Evolutionary conservation across 2,888 invertebrate species (phyloP).

Genomic region (Agriopis marginaria): DNA sequence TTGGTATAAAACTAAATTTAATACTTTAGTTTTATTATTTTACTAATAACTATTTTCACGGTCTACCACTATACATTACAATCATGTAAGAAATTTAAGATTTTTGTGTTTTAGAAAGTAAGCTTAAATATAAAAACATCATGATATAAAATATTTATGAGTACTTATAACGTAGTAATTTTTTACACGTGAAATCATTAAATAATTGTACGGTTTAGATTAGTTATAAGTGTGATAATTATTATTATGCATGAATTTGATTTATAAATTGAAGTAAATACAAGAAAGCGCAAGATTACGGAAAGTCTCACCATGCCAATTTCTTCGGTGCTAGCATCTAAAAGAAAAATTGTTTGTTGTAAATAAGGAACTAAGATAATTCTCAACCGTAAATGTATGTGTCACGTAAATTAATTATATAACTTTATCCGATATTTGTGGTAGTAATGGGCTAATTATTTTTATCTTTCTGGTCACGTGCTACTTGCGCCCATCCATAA

Average conservation of each 20-base stretch:
- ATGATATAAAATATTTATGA: not conserved
- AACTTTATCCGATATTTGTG: slow-evolving; percentile 31
- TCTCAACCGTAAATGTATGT: slow-evolving; percentile 14
- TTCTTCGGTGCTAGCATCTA: slow-evolving; percentile 23
- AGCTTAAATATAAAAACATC: not conserved
- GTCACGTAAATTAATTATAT: slow-evolving; percentile 40
- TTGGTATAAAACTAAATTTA: too few relatives aligned
- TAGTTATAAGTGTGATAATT: not conserved
- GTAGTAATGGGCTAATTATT: slow-evolving; percentile 42
- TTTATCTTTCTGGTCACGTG: slow-evolving; percentile 58
- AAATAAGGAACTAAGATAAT: slow-evolving; percentile 14
- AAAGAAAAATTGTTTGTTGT: slow-evolving; percentile 19
- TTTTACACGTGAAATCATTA: not conserved
- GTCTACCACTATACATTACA: too few relatives aligned
- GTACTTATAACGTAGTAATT: not conserved
- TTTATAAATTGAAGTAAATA: slow-evolving; percentile 1
- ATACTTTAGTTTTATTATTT: too few relatives aligned
- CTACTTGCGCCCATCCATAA: slow-evolving; percentile 47
- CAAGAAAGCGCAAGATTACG: not conserved
- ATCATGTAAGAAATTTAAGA: not conserved
- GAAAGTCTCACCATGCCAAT: slow-evolving; percentile 24
- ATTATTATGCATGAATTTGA: not conserved
- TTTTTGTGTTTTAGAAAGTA: not conserved
- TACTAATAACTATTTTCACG: too few relatives aligned
- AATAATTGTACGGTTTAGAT: not conserved